Evolutionary conservation across 2,888 invertebrate species (phyloP).

Genomic region (Zeuzera pyrina): DNA sequence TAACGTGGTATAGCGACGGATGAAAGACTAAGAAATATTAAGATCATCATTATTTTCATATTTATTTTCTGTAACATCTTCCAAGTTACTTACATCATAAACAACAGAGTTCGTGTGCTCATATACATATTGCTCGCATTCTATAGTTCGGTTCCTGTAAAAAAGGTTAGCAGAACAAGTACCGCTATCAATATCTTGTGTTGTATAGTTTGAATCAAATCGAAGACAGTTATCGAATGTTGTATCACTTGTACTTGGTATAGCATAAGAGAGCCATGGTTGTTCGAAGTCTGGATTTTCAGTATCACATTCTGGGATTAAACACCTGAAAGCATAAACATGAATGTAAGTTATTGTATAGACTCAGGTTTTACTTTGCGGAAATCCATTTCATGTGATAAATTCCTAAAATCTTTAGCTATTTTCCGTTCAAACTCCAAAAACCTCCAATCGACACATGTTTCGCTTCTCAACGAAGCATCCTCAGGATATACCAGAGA

Average conservation of each 20-base stretch:
- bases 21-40: too few relatives aligned
- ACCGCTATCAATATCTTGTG: slow-evolving; percentile 8
- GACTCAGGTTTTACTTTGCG: too few relatives aligned
- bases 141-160: slow-evolving; percentile 24
- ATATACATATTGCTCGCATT: slow-evolving; percentile 43
- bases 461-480: too few relatives aligned
- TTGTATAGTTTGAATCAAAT: slow-evolving; percentile 28
- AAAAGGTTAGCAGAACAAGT: slow-evolving; percentile 46
- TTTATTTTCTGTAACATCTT: too few relatives aligned
- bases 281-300: slow-evolving; percentile 34
- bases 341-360: too few relatives aligned
- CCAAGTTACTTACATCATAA: slow-evolving; percentile 57
- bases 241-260: slow-evolving; percentile 28
- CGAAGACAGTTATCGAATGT: slow-evolving; percentile 43
- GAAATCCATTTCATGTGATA: too few relatives aligned
- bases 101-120: slow-evolving; percentile 49
- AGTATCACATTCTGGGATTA: slow-evolving; percentile 45
- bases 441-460: too few relatives aligned
- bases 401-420: too few relatives aligned
- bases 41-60: too few relatives aligned
- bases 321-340: slow-evolving; percentile 34
- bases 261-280: slow-evolving; percentile 42
- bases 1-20: too few relatives aligned
- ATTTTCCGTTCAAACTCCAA: too few relatives aligned
- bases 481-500: too few relatives aligned